Evolutionary conservation across 1,140 invertebrate genomes (phyloP), one percentile per base, ranked within the genome.

Genomic region (Megathymus violae): DNA sequence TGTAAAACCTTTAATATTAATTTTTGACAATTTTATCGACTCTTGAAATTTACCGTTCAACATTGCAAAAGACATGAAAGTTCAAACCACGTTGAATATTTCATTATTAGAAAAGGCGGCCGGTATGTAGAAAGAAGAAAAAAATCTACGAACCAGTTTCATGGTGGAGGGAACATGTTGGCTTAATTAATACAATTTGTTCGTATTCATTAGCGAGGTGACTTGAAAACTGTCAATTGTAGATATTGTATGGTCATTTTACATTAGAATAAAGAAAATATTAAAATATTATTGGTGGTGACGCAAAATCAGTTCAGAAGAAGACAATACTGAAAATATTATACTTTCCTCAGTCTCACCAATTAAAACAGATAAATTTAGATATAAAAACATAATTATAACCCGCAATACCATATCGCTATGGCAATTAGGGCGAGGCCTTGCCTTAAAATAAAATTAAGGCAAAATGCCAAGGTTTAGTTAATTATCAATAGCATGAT

Each of bases 161-260:
- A 54, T 41, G 38, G n/a, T 13, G 15, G 9, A 40, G 51, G 38
- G 19, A 54, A 13, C 51, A 54, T 43, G 51, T 54, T 17, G 11
- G 11, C 19, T 54, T 54, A 54, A 54, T 54, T 54, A 54, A 41
- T 54, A 19, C 38, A 43, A 31, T 56, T 56, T 40, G 51, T 56
- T 16, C 51, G 25, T 54, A 43, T 56, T 56, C 51, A 56, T 56
- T 56, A 56, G 0, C 19, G 51, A 56, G 40, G 14, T 16, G 36
- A 56, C 41, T 11, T 16, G 51, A 38, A 56, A 43, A 43, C 43
- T 27, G 13, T 56, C 14, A 13, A 56, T 16, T 41, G 15, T 14
- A 56, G 9, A 10, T 31, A 16, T 6, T 9, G 3, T 5, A 56
- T 22, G 22, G 38, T 25, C 22, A 22, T 15, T 52, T 22, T n/a